Evolutionary conservation across 2,888 invertebrate species (phyloP).

Genomic region (Stenoptilia bipunctidactyla): DNA sequence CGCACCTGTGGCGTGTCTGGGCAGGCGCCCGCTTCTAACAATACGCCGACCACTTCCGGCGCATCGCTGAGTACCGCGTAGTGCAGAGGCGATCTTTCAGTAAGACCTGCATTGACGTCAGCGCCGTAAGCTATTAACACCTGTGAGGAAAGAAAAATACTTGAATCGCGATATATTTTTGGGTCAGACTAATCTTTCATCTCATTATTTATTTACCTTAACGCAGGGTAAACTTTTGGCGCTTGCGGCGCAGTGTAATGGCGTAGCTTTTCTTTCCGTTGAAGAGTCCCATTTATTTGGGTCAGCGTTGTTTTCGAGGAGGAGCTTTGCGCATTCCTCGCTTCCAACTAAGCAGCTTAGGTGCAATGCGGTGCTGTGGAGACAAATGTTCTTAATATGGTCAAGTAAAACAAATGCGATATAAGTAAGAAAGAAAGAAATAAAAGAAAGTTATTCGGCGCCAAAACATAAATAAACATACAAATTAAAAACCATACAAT

Average conservation of each 20-base stretch:
- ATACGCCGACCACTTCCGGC: constrained; percentile 77
- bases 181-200: neutral
- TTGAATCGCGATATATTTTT: neutral
- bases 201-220: constrained; percentile 44
- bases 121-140: constrained; percentile 79
- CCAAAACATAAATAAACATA: no score
- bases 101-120: constrained; percentile 82
- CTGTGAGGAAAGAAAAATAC: constrained; percentile 30
- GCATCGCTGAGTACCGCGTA: constrained; percentile 86
- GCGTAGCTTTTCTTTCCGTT: constrained; percentile 76
- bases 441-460: no score
- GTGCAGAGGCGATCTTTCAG: constrained; percentile 81
- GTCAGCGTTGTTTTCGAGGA: constrained; percentile 77
- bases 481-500: neutral
- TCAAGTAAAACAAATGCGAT: no score
- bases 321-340: constrained; percentile 76
- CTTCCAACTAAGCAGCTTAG: constrained; percentile 84
- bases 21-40: constrained; percentile 83
- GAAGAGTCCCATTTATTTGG: constrained; percentile 80
- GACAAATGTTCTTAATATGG: no score
- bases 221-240: constrained; percentile 73
- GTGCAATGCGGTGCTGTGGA: constrained; percentile 74
- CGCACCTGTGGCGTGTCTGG: constrained; percentile 85
- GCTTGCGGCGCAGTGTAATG: constrained; percentile 83
- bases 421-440: no score